Conservation (phyloP, 2,797 vertebrate species). For the Podargus strigoides region DNA sequence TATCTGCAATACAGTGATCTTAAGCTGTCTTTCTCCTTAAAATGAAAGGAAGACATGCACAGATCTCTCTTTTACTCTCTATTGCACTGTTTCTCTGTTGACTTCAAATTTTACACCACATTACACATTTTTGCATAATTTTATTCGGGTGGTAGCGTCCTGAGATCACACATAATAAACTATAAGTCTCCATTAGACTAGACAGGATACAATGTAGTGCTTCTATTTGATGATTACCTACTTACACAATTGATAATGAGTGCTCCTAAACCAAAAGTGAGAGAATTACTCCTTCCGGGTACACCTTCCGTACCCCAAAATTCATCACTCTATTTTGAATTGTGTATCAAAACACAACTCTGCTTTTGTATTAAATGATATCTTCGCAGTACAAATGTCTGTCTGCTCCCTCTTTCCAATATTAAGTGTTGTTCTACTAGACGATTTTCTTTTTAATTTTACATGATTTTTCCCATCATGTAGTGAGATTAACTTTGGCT, state of each 20-base stretch:
- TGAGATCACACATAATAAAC: neutral
- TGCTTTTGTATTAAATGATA: neutral
- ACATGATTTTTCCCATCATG: neutral
- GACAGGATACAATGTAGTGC: neutral
- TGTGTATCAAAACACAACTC: neutral
- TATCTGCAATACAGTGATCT: neutral
- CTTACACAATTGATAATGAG: neutral
- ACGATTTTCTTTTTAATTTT: too few relatives aligned
- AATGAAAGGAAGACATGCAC: neutral
- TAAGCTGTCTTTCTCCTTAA: neutral
- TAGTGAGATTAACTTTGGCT: neutral
- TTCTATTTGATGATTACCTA: neutral
- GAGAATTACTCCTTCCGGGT: neutral
- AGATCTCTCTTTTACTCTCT: neutral
- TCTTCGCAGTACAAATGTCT: neutral
- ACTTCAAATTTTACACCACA: conserved; percentile 10
- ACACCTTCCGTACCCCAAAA: neutral
- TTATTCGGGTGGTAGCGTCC: too few relatives aligned
- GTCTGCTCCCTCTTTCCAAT: neutral
- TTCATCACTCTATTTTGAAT: neutral
- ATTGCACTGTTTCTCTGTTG: neutral
- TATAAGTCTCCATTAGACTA: neutral
- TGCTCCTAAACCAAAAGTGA: neutral
- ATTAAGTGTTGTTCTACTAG: neutral
- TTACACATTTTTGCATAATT: neutral